Evolutionary conservation across 2,797 vertebrate genomes (phyloP).

Genomic region (Ibycter americanus): DNA sequence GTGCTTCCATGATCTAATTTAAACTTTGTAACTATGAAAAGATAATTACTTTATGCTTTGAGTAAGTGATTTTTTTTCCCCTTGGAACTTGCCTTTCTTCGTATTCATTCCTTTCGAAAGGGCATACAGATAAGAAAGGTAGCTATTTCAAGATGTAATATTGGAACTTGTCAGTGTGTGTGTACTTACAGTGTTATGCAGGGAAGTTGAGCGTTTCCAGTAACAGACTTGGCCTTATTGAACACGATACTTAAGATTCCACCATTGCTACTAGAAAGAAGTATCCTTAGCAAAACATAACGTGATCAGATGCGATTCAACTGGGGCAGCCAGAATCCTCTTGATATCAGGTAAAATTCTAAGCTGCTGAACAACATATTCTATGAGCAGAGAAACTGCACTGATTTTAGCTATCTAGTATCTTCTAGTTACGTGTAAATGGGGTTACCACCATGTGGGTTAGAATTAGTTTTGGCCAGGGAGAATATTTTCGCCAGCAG

Average conservation of each 20-base stretch:
- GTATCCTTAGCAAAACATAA: not conserved
- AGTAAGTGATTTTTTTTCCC: not conserved
- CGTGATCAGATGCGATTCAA: not conserved
- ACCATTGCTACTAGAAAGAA: not conserved
- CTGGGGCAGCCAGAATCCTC: not conserved
- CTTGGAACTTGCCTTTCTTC: not conserved
- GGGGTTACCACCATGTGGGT: not conserved
- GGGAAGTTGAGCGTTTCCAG: not conserved
- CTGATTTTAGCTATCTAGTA: not conserved
- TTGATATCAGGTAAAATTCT: not conserved
- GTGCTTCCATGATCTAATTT: constrained; percentile 7
- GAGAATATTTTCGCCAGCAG: not conserved
- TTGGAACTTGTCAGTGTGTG: not conserved
- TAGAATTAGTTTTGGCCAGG: not conserved
- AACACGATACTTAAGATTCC: not conserved
- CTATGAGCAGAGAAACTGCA: not conserved
- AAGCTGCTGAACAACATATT: not conserved
- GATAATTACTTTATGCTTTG: constrained; percentile 14
- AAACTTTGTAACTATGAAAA: constrained; percentile 31
- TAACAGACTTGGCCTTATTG: not conserved
- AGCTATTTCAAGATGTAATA: not conserved
- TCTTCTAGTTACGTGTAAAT: not conserved
- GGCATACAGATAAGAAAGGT: not conserved
- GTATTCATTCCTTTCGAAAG: not conserved
- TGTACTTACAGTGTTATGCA: not conserved